Percentiles rank a stretch among this genome's conserved stretches.
These are phyloP conservation scores for Allacma fusca DNA, from an alignment of 2,888 invertebrate genomes.

Conservation along the genomic window DNA sequence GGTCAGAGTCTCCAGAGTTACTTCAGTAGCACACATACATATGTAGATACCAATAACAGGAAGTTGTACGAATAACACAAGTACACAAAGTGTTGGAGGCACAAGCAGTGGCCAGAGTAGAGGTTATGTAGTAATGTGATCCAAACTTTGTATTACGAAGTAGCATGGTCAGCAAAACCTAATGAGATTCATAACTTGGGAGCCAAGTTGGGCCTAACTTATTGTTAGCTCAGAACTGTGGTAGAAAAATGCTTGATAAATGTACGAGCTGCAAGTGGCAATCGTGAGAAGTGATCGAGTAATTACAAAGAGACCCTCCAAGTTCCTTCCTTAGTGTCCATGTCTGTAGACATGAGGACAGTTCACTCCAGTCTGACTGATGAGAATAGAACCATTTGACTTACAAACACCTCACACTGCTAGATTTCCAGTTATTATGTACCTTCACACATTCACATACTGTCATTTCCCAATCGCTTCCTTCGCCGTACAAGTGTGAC, in stretches of 20 bases:
- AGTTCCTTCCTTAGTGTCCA: constrained; percentile 14
- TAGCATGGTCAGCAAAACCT: too few relatives aligned
- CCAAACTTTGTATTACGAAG: too few relatives aligned
- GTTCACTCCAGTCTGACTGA: neutral
- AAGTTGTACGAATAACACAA: too few relatives aligned
- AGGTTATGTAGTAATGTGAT: too few relatives aligned
- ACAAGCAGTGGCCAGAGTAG: too few relatives aligned
- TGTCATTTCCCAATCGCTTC: too few relatives aligned
- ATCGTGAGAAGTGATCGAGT: constrained; percentile 57
- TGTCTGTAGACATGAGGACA: neutral
- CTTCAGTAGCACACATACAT: too few relatives aligned
- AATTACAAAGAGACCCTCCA: constrained; percentile 54
- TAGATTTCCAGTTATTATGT: neutral
- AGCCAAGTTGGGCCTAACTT: neutral
- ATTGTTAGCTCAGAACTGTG: too few relatives aligned
- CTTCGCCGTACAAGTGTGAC: neutral
- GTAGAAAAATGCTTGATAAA: constrained; percentile 2
- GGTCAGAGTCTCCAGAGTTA: too few relatives aligned
- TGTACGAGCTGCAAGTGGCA: constrained; percentile 47
- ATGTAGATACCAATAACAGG: too few relatives aligned
- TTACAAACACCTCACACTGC: neutral
- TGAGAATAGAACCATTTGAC: neutral
- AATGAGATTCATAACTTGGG: neutral
- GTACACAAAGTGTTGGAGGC: too few relatives aligned
- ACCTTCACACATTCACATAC: too few relatives aligned